Conservation (phyloP, 2,888 invertebrate genomes). For the Gryllus longicercus region DNA sequence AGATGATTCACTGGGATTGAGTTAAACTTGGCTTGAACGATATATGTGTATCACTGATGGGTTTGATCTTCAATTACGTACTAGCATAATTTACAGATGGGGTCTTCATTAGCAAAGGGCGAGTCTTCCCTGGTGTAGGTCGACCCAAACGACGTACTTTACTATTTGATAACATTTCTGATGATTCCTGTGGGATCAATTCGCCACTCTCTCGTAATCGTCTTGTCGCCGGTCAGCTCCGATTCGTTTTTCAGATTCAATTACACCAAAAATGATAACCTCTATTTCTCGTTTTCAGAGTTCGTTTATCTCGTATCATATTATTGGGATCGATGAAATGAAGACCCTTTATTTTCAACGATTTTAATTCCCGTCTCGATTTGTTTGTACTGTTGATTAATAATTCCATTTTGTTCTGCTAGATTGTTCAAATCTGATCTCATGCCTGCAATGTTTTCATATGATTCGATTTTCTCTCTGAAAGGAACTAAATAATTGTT, state of each 20-base stretch:
- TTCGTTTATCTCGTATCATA: constrained; percentile 18
- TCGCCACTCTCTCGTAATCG: neutral
- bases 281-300: neutral
- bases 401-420: constrained; percentile 8
- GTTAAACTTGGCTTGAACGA: neutral
- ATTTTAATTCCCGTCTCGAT: neutral
- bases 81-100: neutral
- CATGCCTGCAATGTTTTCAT: too few species aligned
- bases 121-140: neutral
- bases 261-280: neutral
- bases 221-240: neutral
- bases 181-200: neutral
- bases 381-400: neutral
- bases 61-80: neutral
- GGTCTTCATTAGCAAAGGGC: neutral
- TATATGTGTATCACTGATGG: neutral
- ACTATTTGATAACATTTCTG: neutral
- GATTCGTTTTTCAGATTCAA: neutral
- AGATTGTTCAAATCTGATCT: neutral
- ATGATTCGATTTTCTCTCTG: neutral
- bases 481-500: neutral
- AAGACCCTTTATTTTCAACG: neutral
- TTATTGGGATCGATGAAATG: neutral
- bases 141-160: neutral
- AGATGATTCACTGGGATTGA: neutral